Evolutionary conservation across 2,888 invertebrate genomes (phyloP).

Genomic region (Clostera curtula): DNA sequence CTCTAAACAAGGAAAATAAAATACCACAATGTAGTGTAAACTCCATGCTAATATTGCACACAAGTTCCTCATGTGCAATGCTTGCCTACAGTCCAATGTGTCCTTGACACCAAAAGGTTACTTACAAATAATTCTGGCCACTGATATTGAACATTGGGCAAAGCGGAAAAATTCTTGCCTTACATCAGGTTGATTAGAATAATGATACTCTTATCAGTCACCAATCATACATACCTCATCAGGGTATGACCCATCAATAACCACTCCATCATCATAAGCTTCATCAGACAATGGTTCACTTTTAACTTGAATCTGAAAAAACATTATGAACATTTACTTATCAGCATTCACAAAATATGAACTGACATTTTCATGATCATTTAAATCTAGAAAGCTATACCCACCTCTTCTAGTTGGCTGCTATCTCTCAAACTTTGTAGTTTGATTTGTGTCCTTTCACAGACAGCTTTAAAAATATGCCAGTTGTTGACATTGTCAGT

Average conservation of each 20-base stretch:
- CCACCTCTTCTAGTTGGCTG: slow-evolving; percentile 71
- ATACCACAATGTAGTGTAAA: slow-evolving; percentile 11
- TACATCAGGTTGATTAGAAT: slow-evolving; percentile 10
- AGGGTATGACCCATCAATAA: slow-evolving; percentile 65
- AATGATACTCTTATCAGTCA: slow-evolving; percentile 5
- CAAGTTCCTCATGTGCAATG: slow-evolving; percentile 22
- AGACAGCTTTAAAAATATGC: slow-evolving; percentile 78
- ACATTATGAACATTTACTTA: slow-evolving; percentile 42
- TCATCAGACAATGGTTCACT: slow-evolving; percentile 74
- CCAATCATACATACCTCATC: slow-evolving; percentile 55
- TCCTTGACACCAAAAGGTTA: slow-evolving; percentile 50
- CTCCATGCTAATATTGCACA: slow-evolving; percentile 20
- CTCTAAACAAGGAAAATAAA: slow-evolving; percentile 19
- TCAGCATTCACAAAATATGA: slow-evolving; percentile 22
- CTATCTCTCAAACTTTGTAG: slow-evolving; percentile 74
- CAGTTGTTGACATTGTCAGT: slow-evolving; percentile 78
- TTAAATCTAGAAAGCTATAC: slow-evolving; percentile 43
- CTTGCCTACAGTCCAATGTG: slow-evolving; percentile 38
- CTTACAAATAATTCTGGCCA: background rate
- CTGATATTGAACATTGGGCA: slow-evolving; percentile 20
- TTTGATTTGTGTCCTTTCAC: slow-evolving; percentile 79
- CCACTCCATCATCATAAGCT: slow-evolving; percentile 69
- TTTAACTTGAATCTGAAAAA: slow-evolving; percentile 73
- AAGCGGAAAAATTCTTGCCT: too few relatives aligned
- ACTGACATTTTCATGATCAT: slow-evolving; percentile 50